Evolutionary conservation across 1,140 invertebrate species (phyloP), one percentile per base, ranked within the genome.

Genomic region (Micrasema longulum): DNA sequence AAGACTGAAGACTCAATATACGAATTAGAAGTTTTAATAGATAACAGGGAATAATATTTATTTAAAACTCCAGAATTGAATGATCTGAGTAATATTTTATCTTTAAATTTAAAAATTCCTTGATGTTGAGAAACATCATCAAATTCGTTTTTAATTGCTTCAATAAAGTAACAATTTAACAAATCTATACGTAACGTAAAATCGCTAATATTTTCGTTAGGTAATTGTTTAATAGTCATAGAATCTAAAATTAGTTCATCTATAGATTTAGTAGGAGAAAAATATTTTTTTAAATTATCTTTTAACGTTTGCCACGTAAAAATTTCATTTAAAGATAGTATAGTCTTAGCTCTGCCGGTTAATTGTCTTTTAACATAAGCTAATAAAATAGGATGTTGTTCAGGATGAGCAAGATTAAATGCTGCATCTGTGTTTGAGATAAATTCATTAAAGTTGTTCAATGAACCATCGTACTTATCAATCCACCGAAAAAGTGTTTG

Each of bases 101-200:
- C 48, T 18, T 50, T 50, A n/a, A 50, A 22, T 11, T 23, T 50
- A 50, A 50, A 22, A 16, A 50, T 50, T 1, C 48, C 48, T 1
- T 10, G 2, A 11, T 11, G 4, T 5, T 7, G 1, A 16, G 10
- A 0, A 6, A 18, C 3, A 6, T 50, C 20, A 1, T 50, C 48
- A 18, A 22, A 11, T 23, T 50, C 48, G 20, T 50, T 22, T 50
- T 50, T 50, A 20, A 50, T 50, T 20, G 48, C 48, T 2, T 22
- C 1, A 2, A 50, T 1, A 50, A 50, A 50, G 2, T 5, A 20
- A 22, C 22, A 22, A 2, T 50, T 18, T 50, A 50, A 23, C 9
- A 50, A 22, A 1, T 50, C 48, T 3, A 50, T 9, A 1, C 48
- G 16, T 2, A 50, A 50, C 10, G 48, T 50, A 22, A 50, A 50